Conservation (phyloP, 2,113 vertebrate genomes). For the Rana temporaria region DNA sequence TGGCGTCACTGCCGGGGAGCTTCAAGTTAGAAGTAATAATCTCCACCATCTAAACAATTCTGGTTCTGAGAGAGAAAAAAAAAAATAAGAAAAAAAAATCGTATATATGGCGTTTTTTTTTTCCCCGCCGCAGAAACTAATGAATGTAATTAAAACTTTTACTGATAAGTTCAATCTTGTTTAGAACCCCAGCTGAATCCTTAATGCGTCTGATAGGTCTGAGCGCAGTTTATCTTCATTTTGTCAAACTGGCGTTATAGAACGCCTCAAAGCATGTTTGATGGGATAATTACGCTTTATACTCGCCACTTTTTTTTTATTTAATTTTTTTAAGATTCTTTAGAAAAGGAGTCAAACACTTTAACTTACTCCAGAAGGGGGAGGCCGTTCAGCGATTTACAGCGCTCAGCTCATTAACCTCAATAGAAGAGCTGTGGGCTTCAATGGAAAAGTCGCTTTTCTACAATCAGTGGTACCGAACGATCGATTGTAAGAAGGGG, state of each 20-base stretch:
- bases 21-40: not conserved
- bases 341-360: no score
- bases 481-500: no score
- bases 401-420: no score
- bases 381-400: no score
- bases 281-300: not conserved
- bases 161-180: conserved; percentile 27
- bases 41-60: not conserved
- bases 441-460: no score
- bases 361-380: no score
- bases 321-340: no score
- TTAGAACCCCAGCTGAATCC: conserved; percentile 12
- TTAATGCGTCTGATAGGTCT: not conserved
- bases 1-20: not conserved
- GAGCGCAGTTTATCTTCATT: not conserved
- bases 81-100: not conserved
- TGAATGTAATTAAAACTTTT: conserved; percentile 30
- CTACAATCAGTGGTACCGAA: no score
- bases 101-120: not conserved
- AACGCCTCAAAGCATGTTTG: not conserved
- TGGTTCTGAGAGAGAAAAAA: not conserved
- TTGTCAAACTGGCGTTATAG: not conserved
- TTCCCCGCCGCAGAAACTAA: not conserved
- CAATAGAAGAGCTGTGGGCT: no score
- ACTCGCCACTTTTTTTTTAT: not conserved